Conservation (phyloP, 1,140 invertebrate species). For the Eubasilissa regina region DNA sequence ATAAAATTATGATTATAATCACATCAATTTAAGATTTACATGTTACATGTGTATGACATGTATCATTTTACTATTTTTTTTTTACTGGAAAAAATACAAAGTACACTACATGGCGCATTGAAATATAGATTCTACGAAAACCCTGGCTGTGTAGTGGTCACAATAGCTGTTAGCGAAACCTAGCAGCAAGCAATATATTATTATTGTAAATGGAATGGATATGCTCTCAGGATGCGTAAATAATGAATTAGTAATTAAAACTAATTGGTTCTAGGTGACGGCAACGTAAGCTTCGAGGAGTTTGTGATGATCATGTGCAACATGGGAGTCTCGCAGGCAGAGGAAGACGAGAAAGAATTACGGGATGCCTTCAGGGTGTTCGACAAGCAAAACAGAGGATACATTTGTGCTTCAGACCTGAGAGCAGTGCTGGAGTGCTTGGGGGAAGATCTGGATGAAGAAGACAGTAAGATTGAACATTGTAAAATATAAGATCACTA, state of each 20-base stretch:
- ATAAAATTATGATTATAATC: no score
- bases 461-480: slow-evolving; percentile 79
- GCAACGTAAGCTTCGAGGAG: slow-evolving; percentile 93
- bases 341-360: slow-evolving; percentile 88
- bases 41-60: no score
- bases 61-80: no score
- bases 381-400: slow-evolving; percentile 89
- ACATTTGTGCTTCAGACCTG: slow-evolving; percentile 88
- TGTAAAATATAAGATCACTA: not conserved
- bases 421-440: slow-evolving; percentile 88
- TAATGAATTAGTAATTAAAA: not conserved
- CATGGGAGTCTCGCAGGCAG: slow-evolving; percentile 78
- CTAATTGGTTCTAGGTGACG: slow-evolving; percentile 80
- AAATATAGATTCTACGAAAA: no score
- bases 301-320: slow-evolving; percentile 93
- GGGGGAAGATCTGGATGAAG: slow-evolving; percentile 88
- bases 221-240: no score
- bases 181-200: no score
- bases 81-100: no score
- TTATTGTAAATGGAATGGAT: no score
- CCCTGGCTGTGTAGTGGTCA: no score
- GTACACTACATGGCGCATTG: no score
- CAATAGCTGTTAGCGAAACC: no score
- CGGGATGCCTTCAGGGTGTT: slow-evolving; percentile 90
- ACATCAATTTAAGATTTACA: no score